A percentile compares a stretch with the other conserved stretches of the same genome.
Evolutionary conservation across 2,113 vertebrate species (phyloP).

Genomic region (Columba janthina): DNA sequence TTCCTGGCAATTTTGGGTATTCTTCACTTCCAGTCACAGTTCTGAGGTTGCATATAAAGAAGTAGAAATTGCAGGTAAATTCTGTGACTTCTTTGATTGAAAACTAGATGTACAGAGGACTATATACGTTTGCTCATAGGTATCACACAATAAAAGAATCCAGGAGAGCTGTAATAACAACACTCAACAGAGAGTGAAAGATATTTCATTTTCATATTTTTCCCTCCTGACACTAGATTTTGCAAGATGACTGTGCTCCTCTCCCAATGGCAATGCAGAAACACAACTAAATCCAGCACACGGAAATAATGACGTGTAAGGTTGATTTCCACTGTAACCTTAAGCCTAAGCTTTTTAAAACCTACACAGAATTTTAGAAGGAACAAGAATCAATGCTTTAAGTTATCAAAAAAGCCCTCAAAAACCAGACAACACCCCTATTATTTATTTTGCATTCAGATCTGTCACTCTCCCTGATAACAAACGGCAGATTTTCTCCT

Average conservation of each 20-base stretch:
- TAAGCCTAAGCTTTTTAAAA: not conserved
- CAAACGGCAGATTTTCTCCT: not conserved
- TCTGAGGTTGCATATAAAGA: not conserved
- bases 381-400: not conserved
- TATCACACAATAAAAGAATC: not conserved
- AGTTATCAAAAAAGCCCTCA: not conserved
- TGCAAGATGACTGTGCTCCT: not conserved
- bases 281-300: not conserved
- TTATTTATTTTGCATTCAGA: not conserved
- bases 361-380: not conserved
- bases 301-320: not conserved
- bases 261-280: not conserved
- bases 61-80: not conserved
- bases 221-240: not conserved
- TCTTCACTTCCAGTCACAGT: not conserved
- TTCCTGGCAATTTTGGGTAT: not conserved
- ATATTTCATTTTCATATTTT: not conserved
- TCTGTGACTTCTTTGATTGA: not conserved
- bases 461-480: not conserved
- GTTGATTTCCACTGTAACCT: not conserved
- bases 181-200: not conserved
- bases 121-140: not conserved
- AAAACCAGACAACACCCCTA: not conserved
- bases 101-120: not conserved
- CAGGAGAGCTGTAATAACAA: not conserved